Evolutionary conservation across 2,113 vertebrate genomes (phyloP).

Genomic region (Leptodactylus fuscus): DNA sequence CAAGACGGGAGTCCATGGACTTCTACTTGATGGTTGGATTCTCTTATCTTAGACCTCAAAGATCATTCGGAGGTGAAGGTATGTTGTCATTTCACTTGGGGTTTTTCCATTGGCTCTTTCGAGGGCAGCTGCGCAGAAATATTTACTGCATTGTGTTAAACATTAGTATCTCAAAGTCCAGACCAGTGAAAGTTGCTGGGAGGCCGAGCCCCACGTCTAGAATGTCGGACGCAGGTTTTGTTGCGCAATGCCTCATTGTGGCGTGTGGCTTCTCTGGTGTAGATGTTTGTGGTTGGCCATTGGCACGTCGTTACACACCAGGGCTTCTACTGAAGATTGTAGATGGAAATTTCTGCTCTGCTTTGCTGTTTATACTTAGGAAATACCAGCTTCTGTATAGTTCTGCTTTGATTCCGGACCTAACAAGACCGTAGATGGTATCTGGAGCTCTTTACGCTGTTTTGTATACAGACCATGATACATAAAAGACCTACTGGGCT

Average conservation of each 20-base stretch:
- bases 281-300: neutral
- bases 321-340: neutral
- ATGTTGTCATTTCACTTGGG: neutral
- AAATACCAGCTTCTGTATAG: too few relatives aligned
- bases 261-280: neutral
- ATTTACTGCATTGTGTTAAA: slow-evolving; percentile 21
- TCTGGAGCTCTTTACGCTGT: neutral
- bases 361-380: too few relatives aligned
- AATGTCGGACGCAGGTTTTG: neutral
- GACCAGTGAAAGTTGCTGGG: neutral
- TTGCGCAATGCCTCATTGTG: neutral
- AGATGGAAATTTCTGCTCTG: neutral
- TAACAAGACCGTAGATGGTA: neutral
- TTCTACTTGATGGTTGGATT: too few relatives aligned
- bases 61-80: neutral
- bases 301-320: neutral
- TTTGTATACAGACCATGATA: slow-evolving; percentile 1
- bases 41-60: neutral
- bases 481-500: neutral
- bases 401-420: too few relatives aligned
- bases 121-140: neutral
- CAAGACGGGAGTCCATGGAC: too few relatives aligned
- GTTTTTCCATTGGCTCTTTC: neutral
- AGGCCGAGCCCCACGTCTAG: neutral
- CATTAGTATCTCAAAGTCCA: slow-evolving; percentile 46